Percentiles rank a stretch among this genome's conserved stretches.
These are phyloP conservation scores for Tenthredo livida DNA, from an alignment of 2,888 invertebrate genomes.

Conservation along the genomic window DNA sequence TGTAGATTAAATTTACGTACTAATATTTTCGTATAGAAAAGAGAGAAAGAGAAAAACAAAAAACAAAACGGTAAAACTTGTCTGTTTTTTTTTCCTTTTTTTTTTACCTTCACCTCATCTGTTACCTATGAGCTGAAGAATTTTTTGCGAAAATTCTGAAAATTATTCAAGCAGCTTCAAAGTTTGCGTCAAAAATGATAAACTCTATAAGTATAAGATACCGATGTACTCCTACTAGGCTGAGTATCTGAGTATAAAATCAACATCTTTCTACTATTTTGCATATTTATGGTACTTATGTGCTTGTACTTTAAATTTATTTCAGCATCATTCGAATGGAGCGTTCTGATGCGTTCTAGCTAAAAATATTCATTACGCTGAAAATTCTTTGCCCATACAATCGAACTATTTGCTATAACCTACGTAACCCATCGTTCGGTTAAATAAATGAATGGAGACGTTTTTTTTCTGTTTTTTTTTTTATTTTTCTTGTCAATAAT, in stretches of 20 bases:
- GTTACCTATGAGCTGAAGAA: not conserved
- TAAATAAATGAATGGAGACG: not conserved
- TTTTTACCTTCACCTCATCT: not conserved
- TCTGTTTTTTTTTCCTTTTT: not conserved
- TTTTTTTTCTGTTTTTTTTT: not conserved
- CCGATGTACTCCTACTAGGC: not conserved
- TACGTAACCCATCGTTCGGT: not conserved
- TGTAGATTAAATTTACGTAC: not conserved
- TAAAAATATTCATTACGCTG: conserved; percentile 8
- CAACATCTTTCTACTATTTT: not conserved
- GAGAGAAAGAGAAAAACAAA: not conserved
- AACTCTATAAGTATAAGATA: not conserved
- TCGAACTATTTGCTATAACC: not conserved
- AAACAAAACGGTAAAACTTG: not conserved
- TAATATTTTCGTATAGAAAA: not conserved
- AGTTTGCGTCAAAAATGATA: not conserved
- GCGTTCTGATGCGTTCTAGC: not conserved
- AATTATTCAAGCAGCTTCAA: not conserved
- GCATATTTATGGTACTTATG: not conserved
- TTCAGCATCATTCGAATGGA: not conserved
- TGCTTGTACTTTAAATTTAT: conserved; percentile 3
- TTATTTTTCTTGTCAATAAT: not conserved
- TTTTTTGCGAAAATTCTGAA: not conserved
- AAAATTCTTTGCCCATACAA: not conserved
- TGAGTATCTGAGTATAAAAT: not conserved